Base-by-base conservation (phyloP, 2,888 invertebrate genomes). In the Meliscaeva auricollis region DNA sequence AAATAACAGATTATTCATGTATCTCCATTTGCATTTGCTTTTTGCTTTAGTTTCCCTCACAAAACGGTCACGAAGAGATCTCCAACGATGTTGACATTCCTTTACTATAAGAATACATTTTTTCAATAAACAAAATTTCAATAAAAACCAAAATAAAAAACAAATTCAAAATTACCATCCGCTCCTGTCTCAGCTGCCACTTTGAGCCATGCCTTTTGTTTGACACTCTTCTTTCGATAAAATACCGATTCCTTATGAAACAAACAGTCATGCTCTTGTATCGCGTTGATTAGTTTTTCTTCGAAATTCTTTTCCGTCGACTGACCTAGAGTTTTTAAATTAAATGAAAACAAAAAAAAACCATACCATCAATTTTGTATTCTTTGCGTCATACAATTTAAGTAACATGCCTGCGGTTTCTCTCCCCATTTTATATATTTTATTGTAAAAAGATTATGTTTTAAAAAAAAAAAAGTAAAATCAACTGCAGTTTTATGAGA, bases 21-120 rank as follows among this genome's bases (percentile, higher is more conserved):
- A 64, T 30, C 30, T 64, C 64, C 64, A 64, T 44, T 60, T 60
- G 60, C 60, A 41, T 9, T 60, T 22, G 9, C 9, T 3, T 1
- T 60, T 60, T 1, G 13, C 1, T 32, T 9, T 46, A 3, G 44
- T 20, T 64, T 46, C 64, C 1, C 64, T 64, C 1, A 64, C 64
- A 1, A 13, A 64, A 1, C 64, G 46, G 30, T 64, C 64, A 30
- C 64, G 64, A 30, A 64, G 64, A 30, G 64, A 64, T 64, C 64
- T 46, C 64, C 64, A 64, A 30, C 64, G 64, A 46, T 46, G 46
- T 17, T 46, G 46, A 6, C 64, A 64, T 30, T 64, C 64, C 6
- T 44, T 46, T 0, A 64, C 64, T 64, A 44, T 8, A 9, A 38
- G 1, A 38, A 38, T 11, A 38, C 35, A 9, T 11, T n/a, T n/a